Percentiles rank a stretch among this genome's conserved stretches.
Conservation (phyloP, 2,113 vertebrate genomes). For the Oxyruncus cristatus region DNA sequence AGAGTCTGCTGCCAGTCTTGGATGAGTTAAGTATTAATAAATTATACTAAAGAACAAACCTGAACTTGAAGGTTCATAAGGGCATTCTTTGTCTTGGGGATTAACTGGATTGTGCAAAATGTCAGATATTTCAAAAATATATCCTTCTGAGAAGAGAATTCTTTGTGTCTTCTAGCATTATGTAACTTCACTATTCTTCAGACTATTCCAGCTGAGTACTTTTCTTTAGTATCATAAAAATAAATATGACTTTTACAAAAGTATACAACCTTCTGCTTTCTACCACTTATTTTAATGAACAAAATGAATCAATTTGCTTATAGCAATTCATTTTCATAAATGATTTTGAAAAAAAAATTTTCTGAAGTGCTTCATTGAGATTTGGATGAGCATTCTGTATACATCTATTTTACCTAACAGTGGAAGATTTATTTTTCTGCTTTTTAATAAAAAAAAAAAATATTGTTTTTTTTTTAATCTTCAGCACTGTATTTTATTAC, state of each 20-base stretch:
- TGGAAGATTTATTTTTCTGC: accelerated
- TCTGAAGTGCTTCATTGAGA: neutral
- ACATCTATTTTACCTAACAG: neutral
- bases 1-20: neutral
- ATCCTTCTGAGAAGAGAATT: neutral
- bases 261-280: neutral
- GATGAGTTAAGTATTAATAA: neutral
- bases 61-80: neutral
- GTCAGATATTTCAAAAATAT: neutral
- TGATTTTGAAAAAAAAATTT: neutral
- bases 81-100: neutral
- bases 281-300: neutral
- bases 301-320: neutral
- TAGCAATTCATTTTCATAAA: neutral
- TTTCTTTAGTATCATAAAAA: neutral
- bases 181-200: neutral
- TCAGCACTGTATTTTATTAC: neutral
- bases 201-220: neutral
- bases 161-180: neutral
- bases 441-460: neutral
- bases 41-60: neutral
- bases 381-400: neutral
- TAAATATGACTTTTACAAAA: neutral
- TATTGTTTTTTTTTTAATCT: neutral
- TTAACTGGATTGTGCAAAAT: neutral